phyloP scores from a whole-genome alignment of 2,113 vertebrate genomes.

The Sarotherodon lohbergeri region DNA sequence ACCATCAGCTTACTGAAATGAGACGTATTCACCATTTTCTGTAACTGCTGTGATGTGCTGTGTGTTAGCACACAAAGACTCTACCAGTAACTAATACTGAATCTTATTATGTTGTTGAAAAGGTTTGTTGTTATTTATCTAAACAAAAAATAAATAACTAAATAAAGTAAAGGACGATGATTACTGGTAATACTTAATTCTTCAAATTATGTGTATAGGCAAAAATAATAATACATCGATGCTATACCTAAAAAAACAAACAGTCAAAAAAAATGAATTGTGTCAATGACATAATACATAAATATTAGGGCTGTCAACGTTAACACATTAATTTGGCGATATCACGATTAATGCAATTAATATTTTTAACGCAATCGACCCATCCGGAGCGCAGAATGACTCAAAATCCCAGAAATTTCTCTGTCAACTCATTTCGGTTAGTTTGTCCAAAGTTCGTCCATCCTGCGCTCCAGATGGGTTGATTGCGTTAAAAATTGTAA shows the following conservation, averaged over 20 bases:
- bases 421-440: rapidly evolving
- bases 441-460: background rate
- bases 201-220: rapidly evolving
- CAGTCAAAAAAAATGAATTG: rapidly evolving
- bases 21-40: background rate
- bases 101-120: background rate
- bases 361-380: background rate
- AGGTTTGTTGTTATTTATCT: background rate
- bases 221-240: background rate
- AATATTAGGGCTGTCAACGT: background rate
- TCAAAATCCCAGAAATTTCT: background rate
- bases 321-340: rapidly evolving
- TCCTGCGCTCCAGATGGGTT: background rate
- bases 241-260: background rate
- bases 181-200: rapidly evolving
- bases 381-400: background rate
- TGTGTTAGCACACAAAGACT: rapidly evolving
- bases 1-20: background rate
- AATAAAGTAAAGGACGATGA: background rate
- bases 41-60: background rate
- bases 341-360: background rate
- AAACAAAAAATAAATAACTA: background rate
- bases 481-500: background rate
- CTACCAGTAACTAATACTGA: background rate
- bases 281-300: background rate